These are phyloP conservation scores for Pectinophora gossypiella DNA, from an alignment of 1,140 invertebrate genomes.

Conservation along the genomic window DNA sequence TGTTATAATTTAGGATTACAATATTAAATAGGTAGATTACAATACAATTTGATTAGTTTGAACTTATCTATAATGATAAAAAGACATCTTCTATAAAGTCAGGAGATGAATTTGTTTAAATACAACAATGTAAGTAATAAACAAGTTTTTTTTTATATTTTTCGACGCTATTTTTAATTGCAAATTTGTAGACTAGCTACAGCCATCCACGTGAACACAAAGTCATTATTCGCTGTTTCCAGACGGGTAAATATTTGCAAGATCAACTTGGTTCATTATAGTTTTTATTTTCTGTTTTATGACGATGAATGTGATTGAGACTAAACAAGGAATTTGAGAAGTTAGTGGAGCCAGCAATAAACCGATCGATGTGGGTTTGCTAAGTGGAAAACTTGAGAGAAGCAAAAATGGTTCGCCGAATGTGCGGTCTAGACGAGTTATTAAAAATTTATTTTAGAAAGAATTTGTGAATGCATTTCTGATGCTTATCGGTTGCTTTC, in stretches of 20 bases:
- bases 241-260: slow-evolving; percentile 56
- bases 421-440: slow-evolving; percentile 68
- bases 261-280: slow-evolving; percentile 57
- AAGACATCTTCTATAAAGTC: too few species aligned
- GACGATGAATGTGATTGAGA: slow-evolving; percentile 2
- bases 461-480: slow-evolving; percentile 47
- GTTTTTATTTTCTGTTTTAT: slow-evolving; percentile 44
- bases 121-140: too few species aligned
- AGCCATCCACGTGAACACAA: too few species aligned
- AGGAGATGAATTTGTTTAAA: too few species aligned
- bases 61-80: too few species aligned
- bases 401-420: slow-evolving; percentile 49
- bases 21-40: too few species aligned
- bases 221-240: slow-evolving; percentile 30
- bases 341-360: slow-evolving; percentile 33
- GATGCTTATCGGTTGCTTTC: not conserved
- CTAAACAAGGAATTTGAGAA: not conserved
- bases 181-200: too few species aligned
- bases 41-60: too few species aligned
- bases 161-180: too few species aligned
- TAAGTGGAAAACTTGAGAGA: slow-evolving; percentile 54
- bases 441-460: slow-evolving; percentile 62
- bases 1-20: too few species aligned
- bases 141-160: too few species aligned
- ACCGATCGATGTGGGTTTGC: slow-evolving; percentile 46